Percentiles rank a stretch among this genome's conserved stretches.
Conservation (phyloP, 1,140 invertebrate genomes). For the Melanaphis sacchari region DNA sequence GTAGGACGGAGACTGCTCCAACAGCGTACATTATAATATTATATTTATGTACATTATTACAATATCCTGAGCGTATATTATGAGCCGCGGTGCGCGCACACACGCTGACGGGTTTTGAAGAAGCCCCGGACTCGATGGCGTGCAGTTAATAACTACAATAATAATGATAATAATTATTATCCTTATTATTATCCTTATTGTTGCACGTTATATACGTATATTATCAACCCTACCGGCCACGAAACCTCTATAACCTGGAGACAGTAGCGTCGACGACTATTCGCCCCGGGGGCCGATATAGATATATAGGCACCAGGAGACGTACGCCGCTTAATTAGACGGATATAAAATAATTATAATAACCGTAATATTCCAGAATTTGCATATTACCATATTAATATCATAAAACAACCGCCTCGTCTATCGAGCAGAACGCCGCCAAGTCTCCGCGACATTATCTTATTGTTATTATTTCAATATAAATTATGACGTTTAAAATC, state of each 20-base stretch:
- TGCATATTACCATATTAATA: neutral
- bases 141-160: neutral
- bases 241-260: neutral
- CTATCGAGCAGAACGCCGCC: neutral
- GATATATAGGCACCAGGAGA: neutral
- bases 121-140: neutral
- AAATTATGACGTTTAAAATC: neutral
- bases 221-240: neutral
- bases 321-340: neutral
- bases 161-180: neutral
- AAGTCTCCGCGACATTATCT: neutral
- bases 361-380: neutral
- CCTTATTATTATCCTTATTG: neutral
- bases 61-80: constrained; percentile 6
- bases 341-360: constrained; percentile 11
- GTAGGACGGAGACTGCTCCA: neutral
- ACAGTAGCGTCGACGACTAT: neutral
- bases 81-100: neutral
- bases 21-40: neutral
- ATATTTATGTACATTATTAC: neutral
- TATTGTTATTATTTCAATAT: neutral
- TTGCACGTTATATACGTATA: neutral
- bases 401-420: neutral
- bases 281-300: neutral
- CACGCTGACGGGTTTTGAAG: neutral